A percentile compares a stretch with the other conserved stretches of the same genome.
These are phyloP conservation scores for Heterocephalus glaber DNA, from an alignment of 2,113 vertebrate species.

Conservation along the genomic window DNA sequence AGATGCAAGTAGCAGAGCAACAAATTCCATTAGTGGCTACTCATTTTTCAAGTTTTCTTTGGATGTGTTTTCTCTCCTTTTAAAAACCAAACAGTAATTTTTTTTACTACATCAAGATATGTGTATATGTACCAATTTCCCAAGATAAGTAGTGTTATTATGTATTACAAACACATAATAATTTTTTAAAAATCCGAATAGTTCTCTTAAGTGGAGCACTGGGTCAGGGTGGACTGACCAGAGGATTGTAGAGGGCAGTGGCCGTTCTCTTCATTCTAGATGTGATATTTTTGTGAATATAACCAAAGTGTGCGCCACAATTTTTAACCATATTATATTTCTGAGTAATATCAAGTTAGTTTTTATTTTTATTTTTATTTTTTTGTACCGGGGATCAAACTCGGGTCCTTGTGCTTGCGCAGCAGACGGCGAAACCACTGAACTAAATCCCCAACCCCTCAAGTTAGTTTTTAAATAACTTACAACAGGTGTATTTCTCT, in stretches of 20 bases:
- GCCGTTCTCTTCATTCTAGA: background rate
- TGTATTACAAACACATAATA: background rate
- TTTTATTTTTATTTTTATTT: too few relatives aligned
- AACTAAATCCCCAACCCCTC: too few relatives aligned
- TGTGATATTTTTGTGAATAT: background rate
- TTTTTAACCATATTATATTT: background rate
- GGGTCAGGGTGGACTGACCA: background rate
- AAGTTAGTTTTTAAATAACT: background rate
- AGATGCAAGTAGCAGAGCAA: background rate
- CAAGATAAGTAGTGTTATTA: background rate
- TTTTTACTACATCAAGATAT: background rate
- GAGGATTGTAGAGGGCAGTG: background rate
- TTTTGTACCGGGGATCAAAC: too few relatives aligned
- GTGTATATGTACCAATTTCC: background rate
- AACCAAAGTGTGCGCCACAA: background rate
- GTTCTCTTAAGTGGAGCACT: background rate
- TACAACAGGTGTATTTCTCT: background rate
- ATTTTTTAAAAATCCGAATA: background rate
- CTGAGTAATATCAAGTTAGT: background rate
- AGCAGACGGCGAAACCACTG: too few relatives aligned
- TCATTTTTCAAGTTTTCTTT: background rate
- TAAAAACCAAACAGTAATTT: background rate
- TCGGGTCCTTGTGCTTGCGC: too few relatives aligned
- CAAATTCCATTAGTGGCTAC: background rate
- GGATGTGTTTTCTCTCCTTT: background rate